A percentile compares a stretch with the other conserved stretches of the same genome.
Conservation (phyloP, 2,113 vertebrate species). For the Ochotona curzoniae region DNA sequence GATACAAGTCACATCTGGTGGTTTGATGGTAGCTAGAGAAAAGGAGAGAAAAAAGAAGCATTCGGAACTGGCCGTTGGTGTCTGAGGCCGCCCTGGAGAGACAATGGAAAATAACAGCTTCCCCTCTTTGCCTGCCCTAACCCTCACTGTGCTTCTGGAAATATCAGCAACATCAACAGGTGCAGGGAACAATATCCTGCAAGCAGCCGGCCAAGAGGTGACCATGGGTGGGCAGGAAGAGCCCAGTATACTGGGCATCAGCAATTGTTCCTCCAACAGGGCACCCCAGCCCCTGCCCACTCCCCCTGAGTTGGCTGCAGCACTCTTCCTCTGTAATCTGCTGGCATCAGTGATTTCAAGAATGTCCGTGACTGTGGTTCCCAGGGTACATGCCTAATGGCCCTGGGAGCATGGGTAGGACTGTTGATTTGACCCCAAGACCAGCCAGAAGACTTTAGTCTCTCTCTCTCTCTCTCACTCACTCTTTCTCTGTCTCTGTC, state of each 20-base stretch:
- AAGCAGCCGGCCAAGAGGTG: background rate
- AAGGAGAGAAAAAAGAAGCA: background rate
- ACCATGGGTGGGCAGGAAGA: background rate
- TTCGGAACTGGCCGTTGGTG: background rate
- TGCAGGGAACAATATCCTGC: background rate
- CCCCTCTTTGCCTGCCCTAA: accelerated
- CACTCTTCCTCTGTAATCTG: background rate
- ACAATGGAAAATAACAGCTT: background rate
- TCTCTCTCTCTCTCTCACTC: background rate
- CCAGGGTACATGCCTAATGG: background rate
- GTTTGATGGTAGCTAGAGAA: slow-evolving; percentile 82
- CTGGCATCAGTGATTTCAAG: background rate
- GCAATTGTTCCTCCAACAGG: too few relatives aligned
- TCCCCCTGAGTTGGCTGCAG: background rate
- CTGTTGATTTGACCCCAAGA: background rate
- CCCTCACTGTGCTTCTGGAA: background rate
- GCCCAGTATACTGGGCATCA: background rate
- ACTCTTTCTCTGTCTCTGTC: too few relatives aligned
- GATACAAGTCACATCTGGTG: slow-evolving; percentile 79
- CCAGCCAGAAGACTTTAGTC: background rate
- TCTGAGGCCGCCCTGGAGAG: background rate
- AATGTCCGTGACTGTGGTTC: background rate
- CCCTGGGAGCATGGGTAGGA: background rate
- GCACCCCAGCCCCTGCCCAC: background rate
- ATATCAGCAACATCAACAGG: background rate